A percentile compares a stretch with the other conserved stretches of the same genome.
Conservation (phyloP, 2,113 vertebrate genomes). For the Menidia beryllina region DNA sequence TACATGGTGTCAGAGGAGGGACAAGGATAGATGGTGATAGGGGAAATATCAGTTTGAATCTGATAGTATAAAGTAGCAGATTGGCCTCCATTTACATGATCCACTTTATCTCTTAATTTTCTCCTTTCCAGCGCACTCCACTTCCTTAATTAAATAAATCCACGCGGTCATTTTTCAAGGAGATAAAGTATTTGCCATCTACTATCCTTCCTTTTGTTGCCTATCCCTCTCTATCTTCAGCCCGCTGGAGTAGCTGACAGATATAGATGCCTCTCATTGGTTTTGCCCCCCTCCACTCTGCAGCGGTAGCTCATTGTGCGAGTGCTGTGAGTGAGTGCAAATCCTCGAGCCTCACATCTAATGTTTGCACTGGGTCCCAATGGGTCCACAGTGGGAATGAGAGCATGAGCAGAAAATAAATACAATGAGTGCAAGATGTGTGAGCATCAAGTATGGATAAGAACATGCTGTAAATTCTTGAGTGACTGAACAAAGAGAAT, state of each 20-base stretch:
- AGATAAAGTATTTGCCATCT: conserved; percentile 45
- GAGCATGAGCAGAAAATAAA: not conserved
- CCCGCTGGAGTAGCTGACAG: conserved; percentile 45
- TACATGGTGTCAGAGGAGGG: not conserved
- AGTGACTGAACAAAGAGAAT: too few species aligned
- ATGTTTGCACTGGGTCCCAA: conserved; percentile 16
- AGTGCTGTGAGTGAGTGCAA: not conserved
- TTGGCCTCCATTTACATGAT: conserved; percentile 32
- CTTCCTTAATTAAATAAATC: conserved; percentile 16
- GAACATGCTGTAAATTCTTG: too few species aligned
- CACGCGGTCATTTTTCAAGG: conserved; percentile 44
- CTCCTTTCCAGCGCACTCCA: conserved; percentile 12
- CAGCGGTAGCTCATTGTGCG: conserved; percentile 32
- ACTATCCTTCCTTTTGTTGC: conserved; percentile 26
- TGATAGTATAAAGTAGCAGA: conserved; percentile 15
- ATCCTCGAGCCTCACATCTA: conserved; percentile 10
- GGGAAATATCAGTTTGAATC: conserved; percentile 20
- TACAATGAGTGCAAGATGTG: not conserved
- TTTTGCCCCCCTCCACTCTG: conserved; percentile 28
- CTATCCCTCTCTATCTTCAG: conserved; percentile 13
- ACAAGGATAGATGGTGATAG: not conserved
- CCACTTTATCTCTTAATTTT: conserved; percentile 28
- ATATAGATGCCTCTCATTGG: conserved; percentile 59
- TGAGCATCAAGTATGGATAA: conserved; percentile 6
- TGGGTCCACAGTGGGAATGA: not conserved